A percentile compares a stretch with the other conserved stretches of the same genome.
These are phyloP conservation scores for Xanthia icteritia DNA, from an alignment of 2,888 invertebrate genomes.

Conservation along the genomic window DNA sequence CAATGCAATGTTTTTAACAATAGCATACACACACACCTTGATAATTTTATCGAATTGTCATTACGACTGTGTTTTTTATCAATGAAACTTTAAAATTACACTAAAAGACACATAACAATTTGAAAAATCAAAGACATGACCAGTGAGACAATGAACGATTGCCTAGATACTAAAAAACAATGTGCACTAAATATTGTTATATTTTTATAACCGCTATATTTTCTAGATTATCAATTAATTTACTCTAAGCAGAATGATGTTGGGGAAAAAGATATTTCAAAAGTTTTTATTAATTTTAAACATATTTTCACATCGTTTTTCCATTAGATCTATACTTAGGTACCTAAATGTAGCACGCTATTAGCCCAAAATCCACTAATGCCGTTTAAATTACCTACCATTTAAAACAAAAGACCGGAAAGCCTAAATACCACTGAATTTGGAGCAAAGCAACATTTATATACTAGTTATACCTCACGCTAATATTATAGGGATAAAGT, in stretches of 20 bases:
- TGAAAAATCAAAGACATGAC: neutral
- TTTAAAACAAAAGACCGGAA: slow-evolving; percentile 40
- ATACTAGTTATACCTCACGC: slow-evolving; percentile 34
- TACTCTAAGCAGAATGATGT: neutral
- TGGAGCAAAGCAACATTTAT: slow-evolving; percentile 37
- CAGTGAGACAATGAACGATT: neutral
- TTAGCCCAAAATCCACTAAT: slow-evolving; percentile 5
- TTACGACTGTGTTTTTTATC: neutral
- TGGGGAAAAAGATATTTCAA: neutral
- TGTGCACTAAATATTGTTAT: neutral
- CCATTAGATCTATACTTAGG: neutral
- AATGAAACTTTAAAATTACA: neutral
- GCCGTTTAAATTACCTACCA: slow-evolving; percentile 16
- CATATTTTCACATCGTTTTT: neutral
- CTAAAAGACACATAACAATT: neutral
- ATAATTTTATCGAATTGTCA: neutral
- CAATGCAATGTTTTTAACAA: neutral
- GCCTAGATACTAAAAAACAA: neutral
- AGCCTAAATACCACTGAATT: slow-evolving; percentile 37
- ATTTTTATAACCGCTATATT: neutral
- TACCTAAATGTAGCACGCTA: neutral
- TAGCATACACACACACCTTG: neutral
- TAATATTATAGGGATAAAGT: slow-evolving; percentile 47
- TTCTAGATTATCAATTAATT: neutral
- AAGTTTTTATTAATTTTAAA: neutral